These are phyloP conservation scores for Synergus umbraculus DNA, from an alignment of 2,888 invertebrate species.

Conservation along the genomic window DNA sequence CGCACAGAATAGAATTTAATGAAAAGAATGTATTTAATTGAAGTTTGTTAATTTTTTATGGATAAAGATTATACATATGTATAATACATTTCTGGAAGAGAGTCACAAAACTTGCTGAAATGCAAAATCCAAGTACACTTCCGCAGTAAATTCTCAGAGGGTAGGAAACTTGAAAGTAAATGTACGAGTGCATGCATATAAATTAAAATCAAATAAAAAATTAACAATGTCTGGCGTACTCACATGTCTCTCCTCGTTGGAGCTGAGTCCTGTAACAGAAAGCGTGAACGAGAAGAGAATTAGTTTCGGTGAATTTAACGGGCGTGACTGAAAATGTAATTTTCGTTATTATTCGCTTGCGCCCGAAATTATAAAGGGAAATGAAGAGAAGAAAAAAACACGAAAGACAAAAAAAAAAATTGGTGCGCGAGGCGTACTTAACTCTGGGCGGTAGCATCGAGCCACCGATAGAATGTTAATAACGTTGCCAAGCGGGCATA, in stretches of 20 bases:
- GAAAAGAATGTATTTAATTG: too few species aligned
- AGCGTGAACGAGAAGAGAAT: constrained; percentile 45
- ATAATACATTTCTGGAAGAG: not conserved
- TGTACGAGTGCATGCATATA: constrained; percentile 12
- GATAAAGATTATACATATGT: too few species aligned
- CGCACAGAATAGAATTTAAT: too few species aligned
- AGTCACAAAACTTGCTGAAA: not conserved
- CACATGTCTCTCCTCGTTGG: constrained; percentile 83
- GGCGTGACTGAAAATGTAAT: constrained; percentile 41
- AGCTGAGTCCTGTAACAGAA: constrained; percentile 80
- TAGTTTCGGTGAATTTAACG: constrained; percentile 39
- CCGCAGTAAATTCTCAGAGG: not conserved
- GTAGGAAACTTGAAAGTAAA: not conserved
- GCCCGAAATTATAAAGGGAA: constrained; percentile 40
- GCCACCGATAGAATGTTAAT: constrained; percentile 70
- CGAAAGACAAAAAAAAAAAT: constrained; percentile 36
- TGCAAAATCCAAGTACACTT: not conserved
- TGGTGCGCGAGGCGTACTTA: constrained; percentile 31
- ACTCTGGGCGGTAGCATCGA: constrained; percentile 42
- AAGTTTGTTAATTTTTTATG: too few species aligned
- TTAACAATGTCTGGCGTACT: constrained; percentile 72
- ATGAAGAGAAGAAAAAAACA: constrained; percentile 20
- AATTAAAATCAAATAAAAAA: constrained; percentile 37
- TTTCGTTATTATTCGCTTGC: constrained; percentile 42
- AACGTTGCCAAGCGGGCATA: constrained; percentile 61